A percentile compares a stretch with the other conserved stretches of the same genome.
Evolutionary conservation across 2,797 vertebrate genomes (phyloP).

Genomic region (Tapera naevia): DNA sequence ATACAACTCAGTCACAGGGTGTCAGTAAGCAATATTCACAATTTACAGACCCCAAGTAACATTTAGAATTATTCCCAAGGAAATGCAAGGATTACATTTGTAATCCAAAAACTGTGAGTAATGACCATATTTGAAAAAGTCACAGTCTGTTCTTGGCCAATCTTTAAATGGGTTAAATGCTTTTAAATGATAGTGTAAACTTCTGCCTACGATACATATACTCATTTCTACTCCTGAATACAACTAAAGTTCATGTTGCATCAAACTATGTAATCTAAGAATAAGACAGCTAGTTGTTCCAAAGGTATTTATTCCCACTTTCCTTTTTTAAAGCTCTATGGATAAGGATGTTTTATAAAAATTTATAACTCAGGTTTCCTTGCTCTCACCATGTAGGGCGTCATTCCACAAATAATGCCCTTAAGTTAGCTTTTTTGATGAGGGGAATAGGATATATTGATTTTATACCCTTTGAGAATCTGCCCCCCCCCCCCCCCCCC

Average conservation of each 20-base stretch:
- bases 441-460: background rate
- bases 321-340: background rate
- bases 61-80: background rate
- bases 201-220: background rate
- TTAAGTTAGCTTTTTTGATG: background rate
- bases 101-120: background rate
- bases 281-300: background rate
- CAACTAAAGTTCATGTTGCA: background rate
- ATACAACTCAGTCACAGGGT: background rate
- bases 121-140: background rate
- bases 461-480: constrained; percentile 9
- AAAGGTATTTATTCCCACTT: background rate
- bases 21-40: background rate
- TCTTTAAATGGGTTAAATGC: background rate
- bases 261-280: background rate
- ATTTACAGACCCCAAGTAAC: background rate
- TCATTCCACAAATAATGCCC: background rate
- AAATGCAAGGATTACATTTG: background rate
- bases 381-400: background rate
- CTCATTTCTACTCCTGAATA: background rate
- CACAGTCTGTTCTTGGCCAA: background rate
- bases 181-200: background rate
- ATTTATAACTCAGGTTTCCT: background rate
- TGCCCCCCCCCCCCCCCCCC: background rate
- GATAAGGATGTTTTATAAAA: background rate